These are phyloP conservation scores for Sesia bembeciformis DNA, from an alignment of 2,888 invertebrate genomes.

Conservation along the genomic window DNA sequence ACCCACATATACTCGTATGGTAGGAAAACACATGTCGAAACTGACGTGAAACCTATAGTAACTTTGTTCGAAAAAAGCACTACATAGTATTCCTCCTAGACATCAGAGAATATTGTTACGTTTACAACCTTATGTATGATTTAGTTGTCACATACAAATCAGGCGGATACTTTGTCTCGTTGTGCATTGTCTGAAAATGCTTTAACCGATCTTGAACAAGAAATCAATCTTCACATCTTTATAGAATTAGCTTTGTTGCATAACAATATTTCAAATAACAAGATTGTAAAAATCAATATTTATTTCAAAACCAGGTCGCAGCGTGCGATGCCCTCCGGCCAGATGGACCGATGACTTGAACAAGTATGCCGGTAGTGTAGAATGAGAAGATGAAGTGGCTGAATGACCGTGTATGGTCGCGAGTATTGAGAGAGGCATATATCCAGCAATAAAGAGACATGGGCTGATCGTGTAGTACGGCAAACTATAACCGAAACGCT, in stretches of 20 bases:
- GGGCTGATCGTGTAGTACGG: too few species aligned
- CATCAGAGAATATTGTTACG: conserved; percentile 4
- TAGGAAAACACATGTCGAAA: conserved; percentile 2
- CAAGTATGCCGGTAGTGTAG: too few species aligned
- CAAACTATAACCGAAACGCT: too few species aligned
- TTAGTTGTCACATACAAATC: conserved; percentile 2
- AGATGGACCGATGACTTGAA: too few species aligned
- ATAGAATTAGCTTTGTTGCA: neutral
- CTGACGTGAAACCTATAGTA: conserved; percentile 3
- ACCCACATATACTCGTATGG: conserved; percentile 5
- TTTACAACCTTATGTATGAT: conserved; percentile 3
- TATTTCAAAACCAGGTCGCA: too few species aligned
- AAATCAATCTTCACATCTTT: neutral
- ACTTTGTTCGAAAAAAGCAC: conserved; percentile 3
- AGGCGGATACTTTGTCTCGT: conserved; percentile 1
- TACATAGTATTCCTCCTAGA: conserved; percentile 2
- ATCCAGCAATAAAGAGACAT: too few species aligned
- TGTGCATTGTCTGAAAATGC: neutral
- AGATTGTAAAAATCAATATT: neutral
- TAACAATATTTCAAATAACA: neutral
- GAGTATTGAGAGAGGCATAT: too few species aligned
- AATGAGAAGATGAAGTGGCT: too few species aligned
- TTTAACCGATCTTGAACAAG: neutral
- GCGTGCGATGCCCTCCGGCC: too few species aligned
- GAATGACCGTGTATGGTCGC: too few species aligned